Percentiles rank a stretch among this genome's conserved stretches.
Evolutionary conservation across 2,797 vertebrate genomes (phyloP).

Genomic region (Cichlasoma orientale): DNA sequence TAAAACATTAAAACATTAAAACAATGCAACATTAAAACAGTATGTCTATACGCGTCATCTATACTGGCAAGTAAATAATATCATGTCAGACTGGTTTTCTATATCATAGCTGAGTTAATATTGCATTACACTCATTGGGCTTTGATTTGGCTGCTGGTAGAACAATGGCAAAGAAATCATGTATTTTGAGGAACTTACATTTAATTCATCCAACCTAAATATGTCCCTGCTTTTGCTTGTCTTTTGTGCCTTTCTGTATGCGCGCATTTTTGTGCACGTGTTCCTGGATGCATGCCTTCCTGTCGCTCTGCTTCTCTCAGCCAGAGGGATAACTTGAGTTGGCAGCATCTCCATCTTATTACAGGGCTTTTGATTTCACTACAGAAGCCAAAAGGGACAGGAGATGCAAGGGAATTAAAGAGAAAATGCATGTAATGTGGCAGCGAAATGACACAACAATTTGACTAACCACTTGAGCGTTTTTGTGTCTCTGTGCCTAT

Average conservation of each 20-base stretch:
- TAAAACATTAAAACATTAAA: no score
- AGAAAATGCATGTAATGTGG: constrained; percentile 41
- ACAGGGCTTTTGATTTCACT: constrained; percentile 62
- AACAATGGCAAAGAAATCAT: background rate
- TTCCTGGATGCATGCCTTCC: constrained; percentile 44
- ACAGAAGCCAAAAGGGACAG: constrained; percentile 60
- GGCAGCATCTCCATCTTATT: constrained; percentile 65
- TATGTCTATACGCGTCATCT: no score
- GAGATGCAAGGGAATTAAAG: constrained; percentile 55
- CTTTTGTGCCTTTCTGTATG: constrained; percentile 5
- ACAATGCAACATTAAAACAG: no score
- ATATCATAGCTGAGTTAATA: background rate
- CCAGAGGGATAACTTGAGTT: constrained; percentile 57
- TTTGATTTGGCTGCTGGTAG: background rate
- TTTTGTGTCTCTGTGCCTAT: constrained; percentile 17
- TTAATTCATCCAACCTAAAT: background rate
- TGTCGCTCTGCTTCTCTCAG: constrained; percentile 46
- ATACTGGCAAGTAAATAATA: background rate
- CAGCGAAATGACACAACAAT: constrained; percentile 45
- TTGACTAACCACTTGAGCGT: constrained; percentile 25
- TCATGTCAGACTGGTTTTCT: background rate
- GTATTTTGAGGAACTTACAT: background rate
- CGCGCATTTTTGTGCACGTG: constrained; percentile 22
- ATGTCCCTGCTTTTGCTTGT: background rate
- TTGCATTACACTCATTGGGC: background rate